Conservation (phyloP, 2,113 vertebrate genomes). For the Tricholaema leucomelas region DNA sequence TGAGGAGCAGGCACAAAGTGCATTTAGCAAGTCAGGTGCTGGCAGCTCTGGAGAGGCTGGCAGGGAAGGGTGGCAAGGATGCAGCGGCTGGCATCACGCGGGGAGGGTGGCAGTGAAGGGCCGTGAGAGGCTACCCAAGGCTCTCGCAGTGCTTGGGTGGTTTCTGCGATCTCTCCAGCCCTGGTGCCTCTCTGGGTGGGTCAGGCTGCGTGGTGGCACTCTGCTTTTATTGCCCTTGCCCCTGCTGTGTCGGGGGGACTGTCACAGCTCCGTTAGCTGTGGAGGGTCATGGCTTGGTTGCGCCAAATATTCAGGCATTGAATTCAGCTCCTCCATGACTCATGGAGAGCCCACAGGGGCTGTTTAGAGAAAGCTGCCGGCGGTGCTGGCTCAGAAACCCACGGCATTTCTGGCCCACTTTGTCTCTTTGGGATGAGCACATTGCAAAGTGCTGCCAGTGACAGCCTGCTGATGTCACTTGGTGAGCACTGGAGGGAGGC, state of each 20-base stretch:
- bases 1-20: neutral
- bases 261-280: rapidly evolving
- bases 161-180: neutral
- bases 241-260: neutral
- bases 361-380: neutral
- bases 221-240: neutral
- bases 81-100: rapidly evolving
- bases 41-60: neutral
- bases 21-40: rapidly evolving
- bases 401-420: neutral
- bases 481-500: neutral
- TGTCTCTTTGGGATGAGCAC: neutral
- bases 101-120: neutral
- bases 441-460: neutral
- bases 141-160: neutral
- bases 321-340: neutral
- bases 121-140: neutral
- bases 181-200: neutral
- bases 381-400: neutral
- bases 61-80: neutral
- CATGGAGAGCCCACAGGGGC: neutral
- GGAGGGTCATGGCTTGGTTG: neutral
- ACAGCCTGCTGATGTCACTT: neutral
- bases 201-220: neutral
- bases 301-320: neutral